Conservation (phyloP, 2,888 invertebrate species). For the Anorthoa munda region DNA sequence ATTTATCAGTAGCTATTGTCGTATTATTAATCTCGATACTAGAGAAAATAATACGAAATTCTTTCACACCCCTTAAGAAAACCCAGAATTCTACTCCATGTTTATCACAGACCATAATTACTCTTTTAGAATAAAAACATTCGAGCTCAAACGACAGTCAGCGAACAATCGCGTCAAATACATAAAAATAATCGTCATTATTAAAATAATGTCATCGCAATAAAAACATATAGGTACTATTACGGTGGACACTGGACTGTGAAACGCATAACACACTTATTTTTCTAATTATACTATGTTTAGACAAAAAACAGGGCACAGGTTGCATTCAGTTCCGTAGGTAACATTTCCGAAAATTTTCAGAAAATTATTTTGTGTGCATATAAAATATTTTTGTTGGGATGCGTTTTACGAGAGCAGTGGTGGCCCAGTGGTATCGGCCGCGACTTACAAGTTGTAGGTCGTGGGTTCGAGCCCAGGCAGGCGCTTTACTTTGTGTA, state of each 20-base stretch:
- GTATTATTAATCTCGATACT: background rate
- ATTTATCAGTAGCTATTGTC: background rate
- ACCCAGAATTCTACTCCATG: background rate
- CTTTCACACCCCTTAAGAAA: background rate
- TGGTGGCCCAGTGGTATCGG: no score
- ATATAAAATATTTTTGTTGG: no score
- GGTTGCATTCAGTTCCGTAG: slow-evolving; percentile 20
- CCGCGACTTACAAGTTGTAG: no score
- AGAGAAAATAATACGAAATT: background rate
- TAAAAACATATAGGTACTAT: slow-evolving; percentile 47
- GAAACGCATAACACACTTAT: slow-evolving; percentile 51
- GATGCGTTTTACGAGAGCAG: no score
- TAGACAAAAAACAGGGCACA: slow-evolving; percentile 23
- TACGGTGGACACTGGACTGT: slow-evolving; percentile 56
- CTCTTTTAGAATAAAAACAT: slow-evolving; percentile 33
- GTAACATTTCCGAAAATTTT: fast-evolving
- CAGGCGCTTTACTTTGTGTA: no score
- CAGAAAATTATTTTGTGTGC: no score
- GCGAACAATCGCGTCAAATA: slow-evolving; percentile 41
- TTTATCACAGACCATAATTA: background rate
- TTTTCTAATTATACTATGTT: slow-evolving; percentile 13
- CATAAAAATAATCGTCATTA: slow-evolving; percentile 59
- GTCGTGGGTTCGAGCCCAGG: no score
- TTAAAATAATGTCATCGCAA: slow-evolving; percentile 57
- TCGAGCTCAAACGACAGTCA: background rate